Conservation (phyloP, 2,888 invertebrate species). For the Leuctra nigra region DNA sequence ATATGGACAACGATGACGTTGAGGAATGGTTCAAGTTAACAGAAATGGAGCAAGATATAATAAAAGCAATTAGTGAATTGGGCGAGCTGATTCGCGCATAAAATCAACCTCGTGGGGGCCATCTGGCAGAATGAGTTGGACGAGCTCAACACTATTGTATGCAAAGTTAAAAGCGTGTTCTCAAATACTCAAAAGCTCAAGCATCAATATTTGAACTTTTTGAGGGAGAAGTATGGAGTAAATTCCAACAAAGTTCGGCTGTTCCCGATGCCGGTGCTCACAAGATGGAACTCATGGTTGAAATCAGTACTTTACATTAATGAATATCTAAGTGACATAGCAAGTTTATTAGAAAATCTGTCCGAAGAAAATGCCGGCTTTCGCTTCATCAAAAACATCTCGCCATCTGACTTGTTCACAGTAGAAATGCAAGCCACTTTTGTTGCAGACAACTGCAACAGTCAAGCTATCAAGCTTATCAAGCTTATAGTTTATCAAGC, state of each 20-base stretch:
- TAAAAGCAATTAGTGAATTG: too few species aligned
- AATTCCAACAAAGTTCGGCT: slow-evolving; percentile 15
- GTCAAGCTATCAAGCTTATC: too few species aligned
- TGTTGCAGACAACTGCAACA: slow-evolving; percentile 1
- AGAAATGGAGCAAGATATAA: too few species aligned
- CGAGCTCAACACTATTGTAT: slow-evolving; percentile 18
- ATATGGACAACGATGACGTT: too few species aligned
- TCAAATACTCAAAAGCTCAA: slow-evolving; percentile 20
- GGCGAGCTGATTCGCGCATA: too few species aligned
- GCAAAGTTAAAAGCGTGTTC: slow-evolving; percentile 20
- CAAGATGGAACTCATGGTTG: slow-evolving; percentile 24
- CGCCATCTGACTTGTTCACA: not conserved
- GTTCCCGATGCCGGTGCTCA: slow-evolving; percentile 23
- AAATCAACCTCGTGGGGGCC: slow-evolving; percentile 17
- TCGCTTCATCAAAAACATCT: not conserved
- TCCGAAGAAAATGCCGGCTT: slow-evolving; percentile 9
- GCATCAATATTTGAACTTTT: slow-evolving; percentile 13
- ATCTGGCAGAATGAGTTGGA: slow-evolving; percentile 17
- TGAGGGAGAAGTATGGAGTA: slow-evolving; percentile 1
- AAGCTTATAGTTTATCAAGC: slow-evolving; percentile 1
- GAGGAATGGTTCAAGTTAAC: too few species aligned
- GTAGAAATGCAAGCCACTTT: not conserved
- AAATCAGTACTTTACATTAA: slow-evolving; percentile 14
- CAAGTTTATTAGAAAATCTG: not conserved
- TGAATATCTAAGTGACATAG: slow-evolving; percentile 17